Evolutionary conservation across 2,113 vertebrate species (phyloP).

Genomic region (Boleophthalmus pectinirostris): DNA sequence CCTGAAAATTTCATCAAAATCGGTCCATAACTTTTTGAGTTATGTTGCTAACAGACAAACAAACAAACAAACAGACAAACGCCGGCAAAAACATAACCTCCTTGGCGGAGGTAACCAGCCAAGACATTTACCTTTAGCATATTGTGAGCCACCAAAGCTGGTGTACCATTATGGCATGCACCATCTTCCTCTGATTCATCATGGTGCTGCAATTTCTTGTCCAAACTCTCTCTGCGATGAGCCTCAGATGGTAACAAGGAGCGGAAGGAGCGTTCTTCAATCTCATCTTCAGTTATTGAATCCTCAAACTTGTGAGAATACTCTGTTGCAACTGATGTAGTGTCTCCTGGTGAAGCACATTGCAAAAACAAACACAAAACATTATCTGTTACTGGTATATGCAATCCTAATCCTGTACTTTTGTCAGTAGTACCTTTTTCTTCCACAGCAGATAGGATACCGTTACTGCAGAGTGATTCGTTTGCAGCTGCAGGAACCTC

Average conservation of each 20-base stretch:
- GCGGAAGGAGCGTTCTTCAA: slow-evolving; percentile 92
- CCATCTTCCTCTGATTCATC: slow-evolving; percentile 90
- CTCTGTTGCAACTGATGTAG: slow-evolving; percentile 85
- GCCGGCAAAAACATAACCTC: too few species aligned
- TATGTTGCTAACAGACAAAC: too few species aligned
- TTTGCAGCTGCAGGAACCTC: slow-evolving; percentile 79
- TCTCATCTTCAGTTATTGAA: slow-evolving; percentile 94
- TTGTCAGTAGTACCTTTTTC: slow-evolving; percentile 81
- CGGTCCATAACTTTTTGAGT: too few species aligned
- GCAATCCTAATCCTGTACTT: neutral
- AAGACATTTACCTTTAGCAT: slow-evolving; percentile 78
- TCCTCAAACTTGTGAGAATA: slow-evolving; percentile 94
- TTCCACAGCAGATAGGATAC: slow-evolving; percentile 80
- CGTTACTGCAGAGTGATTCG: slow-evolving; percentile 84
- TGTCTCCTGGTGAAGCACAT: slow-evolving; percentile 74
- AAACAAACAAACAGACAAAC: too few species aligned
- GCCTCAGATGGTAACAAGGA: slow-evolving; percentile 93
- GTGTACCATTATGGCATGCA: slow-evolving; percentile 69
- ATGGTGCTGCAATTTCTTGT: slow-evolving; percentile 81
- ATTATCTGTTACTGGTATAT: neutral
- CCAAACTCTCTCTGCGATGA: slow-evolving; percentile 89
- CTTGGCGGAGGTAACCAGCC: too few species aligned
- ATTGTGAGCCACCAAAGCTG: slow-evolving; percentile 49
- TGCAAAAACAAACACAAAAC: neutral
- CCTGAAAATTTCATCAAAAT: too few species aligned